phyloP scores from a whole-genome alignment of 1,140 invertebrate genomes.

The Megalopta genalis region DNA sequence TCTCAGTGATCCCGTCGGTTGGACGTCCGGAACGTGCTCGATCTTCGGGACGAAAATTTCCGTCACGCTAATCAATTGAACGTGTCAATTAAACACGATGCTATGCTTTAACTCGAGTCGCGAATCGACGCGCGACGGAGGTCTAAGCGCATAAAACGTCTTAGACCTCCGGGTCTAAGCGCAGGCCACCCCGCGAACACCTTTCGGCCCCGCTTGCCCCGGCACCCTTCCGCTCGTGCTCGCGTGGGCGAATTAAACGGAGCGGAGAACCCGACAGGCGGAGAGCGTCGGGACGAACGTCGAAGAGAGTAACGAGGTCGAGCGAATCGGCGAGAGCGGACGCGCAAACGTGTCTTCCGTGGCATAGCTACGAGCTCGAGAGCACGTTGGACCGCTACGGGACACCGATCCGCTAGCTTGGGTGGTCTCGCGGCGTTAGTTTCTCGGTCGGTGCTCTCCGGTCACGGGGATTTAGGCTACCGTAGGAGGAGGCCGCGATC shows the following conservation, averaged over 20 bases:
- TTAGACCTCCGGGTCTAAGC: too few species aligned
- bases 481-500: too few species aligned
- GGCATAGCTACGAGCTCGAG: conserved; percentile 45
- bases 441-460: neutral
- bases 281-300: conserved; percentile 7
- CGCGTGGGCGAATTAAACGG: conserved; percentile 68
- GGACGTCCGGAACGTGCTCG: too few species aligned
- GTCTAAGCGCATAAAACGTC: too few species aligned
- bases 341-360: conserved; percentile 30
- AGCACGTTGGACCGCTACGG: conserved; percentile 46
- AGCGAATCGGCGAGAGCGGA: neutral
- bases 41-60: too few species aligned
- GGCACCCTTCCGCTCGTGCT: conserved; percentile 50
- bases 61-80: too few species aligned
- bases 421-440: conserved; percentile 52
- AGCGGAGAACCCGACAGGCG: conserved; percentile 44
- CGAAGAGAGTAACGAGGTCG: neutral
- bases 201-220: conserved; percentile 61
- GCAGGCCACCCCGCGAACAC: conserved; percentile 26
- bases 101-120: neutral
- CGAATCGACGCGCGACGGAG: neutral
- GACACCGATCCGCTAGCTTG: conserved; percentile 43
- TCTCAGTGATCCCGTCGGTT: too few species aligned
- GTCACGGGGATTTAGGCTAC: too few species aligned
- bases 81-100: too few species aligned